Evolutionary conservation across 2,888 invertebrate genomes (phyloP).

Genomic region (Ornithoptera alexandrae): DNA sequence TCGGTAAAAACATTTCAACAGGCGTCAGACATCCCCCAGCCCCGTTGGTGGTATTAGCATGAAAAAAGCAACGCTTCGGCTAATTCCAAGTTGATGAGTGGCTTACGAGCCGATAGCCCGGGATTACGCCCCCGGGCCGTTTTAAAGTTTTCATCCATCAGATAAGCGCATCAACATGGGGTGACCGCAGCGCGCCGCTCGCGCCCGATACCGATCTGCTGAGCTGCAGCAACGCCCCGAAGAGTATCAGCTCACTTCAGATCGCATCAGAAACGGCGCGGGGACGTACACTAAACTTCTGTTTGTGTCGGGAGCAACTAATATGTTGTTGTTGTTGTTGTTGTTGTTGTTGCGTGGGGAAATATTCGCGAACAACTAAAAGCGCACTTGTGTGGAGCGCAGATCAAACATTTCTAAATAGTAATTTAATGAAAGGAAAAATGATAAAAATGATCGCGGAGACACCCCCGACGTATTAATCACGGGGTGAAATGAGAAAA

Average conservation of each 20-base stretch:
- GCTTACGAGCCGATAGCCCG: constrained; percentile 66
- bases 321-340: no score
- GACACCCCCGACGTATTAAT: constrained; percentile 54
- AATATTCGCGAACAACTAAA: no score
- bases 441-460: constrained; percentile 46
- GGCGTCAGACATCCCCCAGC: not conserved
- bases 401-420: constrained; percentile 9
- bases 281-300: no score
- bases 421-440: constrained; percentile 30
- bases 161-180: constrained; percentile 36
- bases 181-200: not conserved
- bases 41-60: constrained; percentile 8
- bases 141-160: constrained; percentile 61
- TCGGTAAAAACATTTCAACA: not conserved
- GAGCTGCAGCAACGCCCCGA: no score
- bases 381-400: no score
- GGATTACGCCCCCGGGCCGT: constrained; percentile 46
- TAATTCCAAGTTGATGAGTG: constrained; percentile 59
- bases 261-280: no score
- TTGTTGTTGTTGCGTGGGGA: no score
- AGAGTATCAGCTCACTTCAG: no score
- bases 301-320: no score
- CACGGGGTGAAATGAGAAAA: constrained; percentile 45
- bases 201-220: not conserved
- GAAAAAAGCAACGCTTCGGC: constrained; percentile 41